Percentiles rank a stretch among this genome's conserved stretches.
phyloP scores from a whole-genome alignment of 2,113 vertebrate genomes.

The Amphiprion ocellaris region DNA sequence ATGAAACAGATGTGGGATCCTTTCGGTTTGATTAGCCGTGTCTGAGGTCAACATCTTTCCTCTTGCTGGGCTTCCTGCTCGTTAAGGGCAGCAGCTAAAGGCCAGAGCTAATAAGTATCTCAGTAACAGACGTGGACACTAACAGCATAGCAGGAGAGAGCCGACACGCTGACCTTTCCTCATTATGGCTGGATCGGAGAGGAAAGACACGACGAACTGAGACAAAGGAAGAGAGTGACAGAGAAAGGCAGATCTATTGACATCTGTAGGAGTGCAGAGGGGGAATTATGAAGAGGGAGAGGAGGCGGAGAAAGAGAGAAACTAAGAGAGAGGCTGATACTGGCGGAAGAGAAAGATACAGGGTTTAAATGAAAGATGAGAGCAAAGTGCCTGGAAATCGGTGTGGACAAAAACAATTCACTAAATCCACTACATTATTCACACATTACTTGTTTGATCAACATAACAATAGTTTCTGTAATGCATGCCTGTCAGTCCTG shows the following conservation, averaged over 20 bases:
- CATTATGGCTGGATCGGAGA: conserved; percentile 28
- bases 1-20: neutral
- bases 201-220: conserved; percentile 23
- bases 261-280: conserved; percentile 15
- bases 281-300: conserved; percentile 17
- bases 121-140: conserved; percentile 53
- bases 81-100: conserved; percentile 66
- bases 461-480: conserved; percentile 3
- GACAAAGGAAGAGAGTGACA: conserved; percentile 12
- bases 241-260: conserved; percentile 17
- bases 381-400: neutral
- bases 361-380: neutral
- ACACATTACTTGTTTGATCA: neutral
- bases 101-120: conserved; percentile 67
- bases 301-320: neutral
- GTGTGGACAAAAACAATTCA: neutral
- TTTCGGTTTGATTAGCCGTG: conserved; percentile 1
- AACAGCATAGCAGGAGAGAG: conserved; percentile 60
- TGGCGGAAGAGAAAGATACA: neutral
- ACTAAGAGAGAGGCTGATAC: neutral
- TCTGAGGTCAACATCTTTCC: conserved; percentile 27
- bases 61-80: conserved; percentile 38
- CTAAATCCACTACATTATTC: neutral
- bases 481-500: neutral
- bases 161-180: conserved; percentile 71